Percentiles rank a stretch among this genome's conserved stretches.
These are phyloP conservation scores for Nomada fabriciana DNA, from an alignment of 2,888 invertebrate genomes.

Conservation along the genomic window DNA sequence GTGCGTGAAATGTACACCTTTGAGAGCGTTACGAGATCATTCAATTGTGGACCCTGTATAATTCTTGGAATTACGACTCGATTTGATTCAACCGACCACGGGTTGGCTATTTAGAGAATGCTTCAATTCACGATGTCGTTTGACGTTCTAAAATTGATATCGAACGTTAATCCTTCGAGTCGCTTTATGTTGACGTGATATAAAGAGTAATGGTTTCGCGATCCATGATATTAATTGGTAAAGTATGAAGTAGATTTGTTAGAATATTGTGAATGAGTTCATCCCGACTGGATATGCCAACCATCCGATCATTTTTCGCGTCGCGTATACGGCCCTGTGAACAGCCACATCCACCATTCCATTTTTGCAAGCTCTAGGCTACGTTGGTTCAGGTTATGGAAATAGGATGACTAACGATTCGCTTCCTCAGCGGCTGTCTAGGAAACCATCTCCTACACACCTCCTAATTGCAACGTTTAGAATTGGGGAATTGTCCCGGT, in stretches of 20 bases:
- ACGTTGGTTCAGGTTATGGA: slow-evolving; percentile 77
- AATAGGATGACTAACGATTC: slow-evolving; percentile 70
- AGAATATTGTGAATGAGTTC: slow-evolving; percentile 65
- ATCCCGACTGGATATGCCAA: slow-evolving; percentile 64
- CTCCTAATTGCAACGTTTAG: slow-evolving; percentile 55
- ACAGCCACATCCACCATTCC: slow-evolving; percentile 56
- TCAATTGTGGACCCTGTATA: no score
- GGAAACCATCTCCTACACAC: slow-evolving; percentile 21
- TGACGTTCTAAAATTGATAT: no score
- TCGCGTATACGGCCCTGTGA: slow-evolving; percentile 54
- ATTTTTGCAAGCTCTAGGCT: slow-evolving; percentile 67
- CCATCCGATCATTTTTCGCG: slow-evolving; percentile 68
- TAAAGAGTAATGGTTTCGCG: no score
- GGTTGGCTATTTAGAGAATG: no score
- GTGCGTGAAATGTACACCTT: no score
- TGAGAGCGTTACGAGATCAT: no score
- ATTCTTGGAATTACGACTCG: no score
- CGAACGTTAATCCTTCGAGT: no score
- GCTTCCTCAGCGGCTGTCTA: slow-evolving; percentile 54
- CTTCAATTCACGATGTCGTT: no score
- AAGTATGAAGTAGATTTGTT: slow-evolving; percentile 43
- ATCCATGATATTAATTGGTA: not conserved
- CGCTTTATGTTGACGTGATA: no score
- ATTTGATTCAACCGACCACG: no score
- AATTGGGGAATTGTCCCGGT: slow-evolving; percentile 42